A percentile compares a stretch with the other conserved stretches of the same genome.
phyloP scores from a whole-genome alignment of 2,888 invertebrate genomes.

The Saturnia japonica region DNA sequence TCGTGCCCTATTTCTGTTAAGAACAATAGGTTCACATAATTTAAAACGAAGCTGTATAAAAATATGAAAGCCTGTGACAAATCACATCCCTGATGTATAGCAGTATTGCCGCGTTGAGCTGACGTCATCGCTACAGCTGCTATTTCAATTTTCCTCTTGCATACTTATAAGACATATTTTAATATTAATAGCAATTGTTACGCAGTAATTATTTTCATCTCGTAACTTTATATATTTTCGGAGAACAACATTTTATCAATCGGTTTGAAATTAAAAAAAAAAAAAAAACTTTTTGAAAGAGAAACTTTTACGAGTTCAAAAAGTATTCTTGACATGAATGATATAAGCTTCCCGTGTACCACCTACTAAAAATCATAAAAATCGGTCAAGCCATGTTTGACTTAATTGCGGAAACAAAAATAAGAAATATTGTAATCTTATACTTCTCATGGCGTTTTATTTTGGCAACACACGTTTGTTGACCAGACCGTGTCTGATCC shows the following conservation, averaged over 20 bases:
- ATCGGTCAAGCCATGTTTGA: too few relatives aligned
- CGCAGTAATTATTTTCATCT: too few relatives aligned
- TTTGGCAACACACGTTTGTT: neutral
- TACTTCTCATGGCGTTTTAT: neutral
- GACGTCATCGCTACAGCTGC: constrained; percentile 1
- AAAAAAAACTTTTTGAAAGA: too few relatives aligned
- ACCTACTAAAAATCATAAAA: too few relatives aligned
- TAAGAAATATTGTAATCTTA: too few relatives aligned
- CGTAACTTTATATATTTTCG: too few relatives aligned
- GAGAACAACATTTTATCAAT: too few relatives aligned
- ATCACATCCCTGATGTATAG: constrained; percentile 3
- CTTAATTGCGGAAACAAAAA: too few relatives aligned
- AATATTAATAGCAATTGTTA: neutral
- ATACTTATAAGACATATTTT: neutral
- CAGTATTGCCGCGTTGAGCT: neutral
- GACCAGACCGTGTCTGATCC: neutral
- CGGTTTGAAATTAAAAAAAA: too few relatives aligned
- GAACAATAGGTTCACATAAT: neutral
- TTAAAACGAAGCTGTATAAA: constrained; percentile 2
- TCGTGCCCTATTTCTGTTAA: constrained; percentile 3
- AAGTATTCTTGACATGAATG: too few relatives aligned
- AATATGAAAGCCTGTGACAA: constrained; percentile 7
- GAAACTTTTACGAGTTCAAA: too few relatives aligned
- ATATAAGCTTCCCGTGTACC: too few relatives aligned
- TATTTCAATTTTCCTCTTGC: neutral